Conservation (phyloP, 2,888 invertebrate species). For the Sarcophaga carnaria region DNA sequence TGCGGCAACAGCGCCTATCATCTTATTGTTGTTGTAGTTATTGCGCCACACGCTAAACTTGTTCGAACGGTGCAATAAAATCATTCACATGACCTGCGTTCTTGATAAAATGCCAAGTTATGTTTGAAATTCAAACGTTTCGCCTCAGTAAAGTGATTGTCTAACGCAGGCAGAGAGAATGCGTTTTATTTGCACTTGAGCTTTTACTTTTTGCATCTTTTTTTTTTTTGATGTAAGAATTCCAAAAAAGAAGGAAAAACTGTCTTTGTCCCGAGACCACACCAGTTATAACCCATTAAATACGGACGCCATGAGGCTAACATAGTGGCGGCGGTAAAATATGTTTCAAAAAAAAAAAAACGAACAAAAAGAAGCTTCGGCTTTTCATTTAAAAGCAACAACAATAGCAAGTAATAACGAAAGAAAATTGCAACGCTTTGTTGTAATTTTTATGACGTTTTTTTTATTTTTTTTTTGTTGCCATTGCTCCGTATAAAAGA, state of each 20-base stretch:
- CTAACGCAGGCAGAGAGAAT: too few relatives aligned
- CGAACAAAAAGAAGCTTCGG: constrained; percentile 54
- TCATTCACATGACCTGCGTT: too few relatives aligned
- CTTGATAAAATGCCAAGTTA: too few relatives aligned
- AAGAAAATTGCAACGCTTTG: constrained; percentile 75
- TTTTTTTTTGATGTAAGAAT: too few relatives aligned
- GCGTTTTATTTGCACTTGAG: too few relatives aligned
- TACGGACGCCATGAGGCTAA: constrained; percentile 37
- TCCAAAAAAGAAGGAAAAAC: neutral
- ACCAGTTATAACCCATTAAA: neutral
- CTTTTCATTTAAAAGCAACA: constrained; percentile 35
- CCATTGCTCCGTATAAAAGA: neutral
- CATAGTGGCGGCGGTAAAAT: constrained; percentile 59
- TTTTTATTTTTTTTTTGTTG: neutral
- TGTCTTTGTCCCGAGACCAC: neutral
- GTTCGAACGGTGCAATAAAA: too few relatives aligned
- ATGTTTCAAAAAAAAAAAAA: constrained; percentile 34
- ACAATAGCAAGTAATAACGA: constrained; percentile 50
- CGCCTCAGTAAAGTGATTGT: too few relatives aligned
- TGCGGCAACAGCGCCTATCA: too few relatives aligned
- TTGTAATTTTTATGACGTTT: constrained; percentile 75
- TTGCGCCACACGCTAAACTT: too few relatives aligned
- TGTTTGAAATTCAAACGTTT: too few relatives aligned
- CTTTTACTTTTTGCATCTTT: too few relatives aligned
- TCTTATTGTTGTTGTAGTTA: too few relatives aligned